These are phyloP conservation scores for Agrilus mali DNA, from an alignment of 2,888 invertebrate genomes.

Conservation along the genomic window DNA sequence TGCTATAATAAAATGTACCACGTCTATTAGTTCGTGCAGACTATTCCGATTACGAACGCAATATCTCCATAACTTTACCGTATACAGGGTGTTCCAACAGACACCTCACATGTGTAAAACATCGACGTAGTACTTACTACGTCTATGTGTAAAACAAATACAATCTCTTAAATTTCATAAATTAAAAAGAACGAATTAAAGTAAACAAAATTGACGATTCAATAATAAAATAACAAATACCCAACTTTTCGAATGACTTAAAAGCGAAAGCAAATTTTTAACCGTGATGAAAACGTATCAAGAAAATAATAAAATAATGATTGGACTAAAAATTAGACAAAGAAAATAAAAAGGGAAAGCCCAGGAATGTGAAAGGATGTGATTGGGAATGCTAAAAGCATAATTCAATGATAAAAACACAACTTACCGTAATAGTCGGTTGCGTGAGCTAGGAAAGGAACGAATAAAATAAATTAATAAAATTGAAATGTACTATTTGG, in stretches of 20 bases:
- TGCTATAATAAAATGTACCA: no score
- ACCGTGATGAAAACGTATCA: not conserved
- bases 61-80: no score
- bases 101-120: no score
- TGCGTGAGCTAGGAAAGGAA: slow-evolving; percentile 67
- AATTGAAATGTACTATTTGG: not conserved
- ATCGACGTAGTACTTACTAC: no score
- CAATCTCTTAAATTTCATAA: no score
- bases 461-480: slow-evolving; percentile 15
- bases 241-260: not conserved
- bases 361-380: slow-evolving; percentile 6
- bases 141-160: not conserved
- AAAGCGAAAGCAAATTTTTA: slow-evolving; percentile 2
- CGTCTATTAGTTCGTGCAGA: no score
- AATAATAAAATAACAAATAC: no score
- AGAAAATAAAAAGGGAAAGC: slow-evolving; percentile 7
- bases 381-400: slow-evolving; percentile 16
- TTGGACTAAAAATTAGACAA: slow-evolving; percentile 4
- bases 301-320: not conserved
- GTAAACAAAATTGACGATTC: no score
- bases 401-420: slow-evolving; percentile 45
- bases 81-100: not conserved
- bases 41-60: no score
- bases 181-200: no score
- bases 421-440: slow-evolving; percentile 99